Evolutionary conservation across 2,113 vertebrate genomes (phyloP).

Genomic region (Otocyon megalotis): DNA sequence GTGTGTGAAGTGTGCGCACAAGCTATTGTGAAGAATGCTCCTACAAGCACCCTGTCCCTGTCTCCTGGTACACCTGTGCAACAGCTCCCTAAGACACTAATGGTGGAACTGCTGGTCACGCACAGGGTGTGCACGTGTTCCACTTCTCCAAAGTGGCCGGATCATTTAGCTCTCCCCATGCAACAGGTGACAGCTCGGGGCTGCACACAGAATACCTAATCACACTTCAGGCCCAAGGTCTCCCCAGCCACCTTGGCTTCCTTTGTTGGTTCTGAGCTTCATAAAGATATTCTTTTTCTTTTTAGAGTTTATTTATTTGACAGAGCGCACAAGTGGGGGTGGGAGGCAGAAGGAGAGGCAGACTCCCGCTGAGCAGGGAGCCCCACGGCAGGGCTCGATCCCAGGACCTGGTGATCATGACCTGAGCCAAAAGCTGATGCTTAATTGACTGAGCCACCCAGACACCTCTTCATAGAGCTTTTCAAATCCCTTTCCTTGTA

Average conservation of each 20-base stretch:
- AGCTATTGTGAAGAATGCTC: accelerated
- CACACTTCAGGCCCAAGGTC: background rate
- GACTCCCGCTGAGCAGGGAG: too few species aligned
- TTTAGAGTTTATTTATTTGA: too few species aligned
- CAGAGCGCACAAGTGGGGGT: too few species aligned
- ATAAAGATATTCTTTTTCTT: background rate
- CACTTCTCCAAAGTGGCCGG: background rate
- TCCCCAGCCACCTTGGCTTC: background rate
- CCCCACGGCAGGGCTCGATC: too few species aligned
- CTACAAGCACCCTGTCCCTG: background rate
- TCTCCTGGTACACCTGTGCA: background rate
- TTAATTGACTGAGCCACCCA: too few species aligned
- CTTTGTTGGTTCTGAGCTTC: background rate
- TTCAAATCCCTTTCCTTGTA: background rate
- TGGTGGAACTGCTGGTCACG: background rate
- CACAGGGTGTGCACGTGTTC: background rate
- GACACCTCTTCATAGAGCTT: background rate
- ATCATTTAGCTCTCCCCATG: accelerated
- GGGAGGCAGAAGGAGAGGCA: too few species aligned
- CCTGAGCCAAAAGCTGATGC: too few species aligned
- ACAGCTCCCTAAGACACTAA: too few species aligned
- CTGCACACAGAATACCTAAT: background rate
- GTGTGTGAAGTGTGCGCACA: too few species aligned
- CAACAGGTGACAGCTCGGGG: accelerated
- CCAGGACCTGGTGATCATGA: too few species aligned